Base-by-base conservation (phyloP, 2,113 vertebrate species). In the Psettodes erumei region DNA sequence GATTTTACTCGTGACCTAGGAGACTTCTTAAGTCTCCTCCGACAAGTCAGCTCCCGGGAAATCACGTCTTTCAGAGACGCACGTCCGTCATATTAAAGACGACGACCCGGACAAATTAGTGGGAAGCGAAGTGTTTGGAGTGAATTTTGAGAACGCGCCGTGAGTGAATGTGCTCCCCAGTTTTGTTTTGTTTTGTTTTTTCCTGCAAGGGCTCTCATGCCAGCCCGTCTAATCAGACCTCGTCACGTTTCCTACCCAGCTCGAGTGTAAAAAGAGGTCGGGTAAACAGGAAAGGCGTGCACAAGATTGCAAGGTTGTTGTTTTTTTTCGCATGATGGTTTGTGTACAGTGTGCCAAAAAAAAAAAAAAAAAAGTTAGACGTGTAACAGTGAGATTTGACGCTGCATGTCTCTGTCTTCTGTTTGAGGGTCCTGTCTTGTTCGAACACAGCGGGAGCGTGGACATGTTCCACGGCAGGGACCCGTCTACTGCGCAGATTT, bases 401-500 rank as follows among this genome's bases (percentile, higher is more conserved):
- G n/a, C n/a, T n/a, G n/a, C n/a, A n/a, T n/a, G n/a, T n/a, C n/a
- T n/a, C n/a, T n/a, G n/a, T n/a, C n/a, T 54, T 27, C 37, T 56
- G 55, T 21, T 37, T n/a, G 19, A 71, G 28, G 56, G 23, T 23
- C 33, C 38, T 15, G 35, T 33, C 40, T 5, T 23, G n/a, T 67
- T 71, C 43, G 10, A 51, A n/a, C n/a, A n/a, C n/a, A n/a, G n/a
- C n/a, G n/a, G n/a, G n/a, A n/a, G 18, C 19, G 12, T 42, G 38
- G 11, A 58, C n/a, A 60, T 37, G 51, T 64, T 11, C 15, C 56
- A 25, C 11, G 18, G 12, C 65, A 33, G 2, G 55, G 18, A 28
- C 21, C 2, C 2, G 3, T 43, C 35, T 43, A 11, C 7, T 30
- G 71, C 82, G 79, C 69, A 78, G 80, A 82, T 78, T 76, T 75